A percentile compares a stretch with the other conserved stretches of the same genome.
Conservation (phyloP, 2,797 vertebrate genomes). For the Phataginus tricuspis region DNA sequence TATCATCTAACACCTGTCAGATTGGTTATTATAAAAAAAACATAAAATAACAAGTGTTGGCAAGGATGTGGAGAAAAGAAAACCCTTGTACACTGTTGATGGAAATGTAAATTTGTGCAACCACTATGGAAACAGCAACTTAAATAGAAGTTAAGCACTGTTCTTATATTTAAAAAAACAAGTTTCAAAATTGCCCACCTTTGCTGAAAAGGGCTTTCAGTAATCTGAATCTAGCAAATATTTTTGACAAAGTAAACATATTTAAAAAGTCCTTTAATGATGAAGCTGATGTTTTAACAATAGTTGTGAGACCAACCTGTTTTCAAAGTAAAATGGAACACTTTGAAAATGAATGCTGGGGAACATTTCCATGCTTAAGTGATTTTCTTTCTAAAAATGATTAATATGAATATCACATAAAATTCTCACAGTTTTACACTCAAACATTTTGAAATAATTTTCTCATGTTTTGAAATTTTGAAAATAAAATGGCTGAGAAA, state of each 20-base stretch:
- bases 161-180: neutral
- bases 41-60: too few species aligned
- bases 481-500: neutral
- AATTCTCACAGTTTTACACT: neutral
- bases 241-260: neutral
- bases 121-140: neutral
- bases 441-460: neutral
- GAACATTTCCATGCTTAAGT: neutral
- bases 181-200: neutral
- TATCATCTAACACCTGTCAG: too few species aligned
- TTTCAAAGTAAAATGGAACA: neutral
- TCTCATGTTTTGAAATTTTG: neutral
- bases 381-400: slow-evolving; percentile 16
- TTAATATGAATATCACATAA: neutral
- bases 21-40: too few species aligned
- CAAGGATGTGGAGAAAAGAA: too few species aligned
- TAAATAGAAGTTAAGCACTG: neutral
- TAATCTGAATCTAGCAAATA: neutral
- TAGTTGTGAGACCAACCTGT: neutral
- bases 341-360: neutral
- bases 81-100: too few species aligned
- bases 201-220: neutral
- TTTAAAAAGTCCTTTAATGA: neutral
- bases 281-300: neutral
- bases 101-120: too few species aligned